phyloP scores from a whole-genome alignment of 2,888 invertebrate species.

The Acrobasis repandana region DNA sequence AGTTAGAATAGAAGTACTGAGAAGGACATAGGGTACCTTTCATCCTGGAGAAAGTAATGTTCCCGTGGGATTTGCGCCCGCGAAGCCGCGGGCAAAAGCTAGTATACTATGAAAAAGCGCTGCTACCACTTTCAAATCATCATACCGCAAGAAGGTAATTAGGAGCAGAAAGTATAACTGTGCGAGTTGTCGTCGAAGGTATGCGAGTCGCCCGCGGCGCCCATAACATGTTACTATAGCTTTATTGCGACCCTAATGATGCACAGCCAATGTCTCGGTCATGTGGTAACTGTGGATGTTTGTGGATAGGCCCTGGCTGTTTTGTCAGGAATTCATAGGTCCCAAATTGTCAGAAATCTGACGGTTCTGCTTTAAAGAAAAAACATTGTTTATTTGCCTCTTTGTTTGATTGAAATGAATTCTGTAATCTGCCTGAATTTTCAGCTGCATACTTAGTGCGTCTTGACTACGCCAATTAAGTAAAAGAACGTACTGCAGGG shows the following conservation, averaged over 20 bases:
- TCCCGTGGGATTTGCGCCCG: too few species aligned
- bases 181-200: conserved; percentile 51
- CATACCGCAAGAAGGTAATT: conserved; percentile 59
- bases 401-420: too few species aligned
- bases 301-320: conserved; percentile 4
- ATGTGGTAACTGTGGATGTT: conserved; percentile 62
- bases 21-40: too few species aligned
- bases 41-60: too few species aligned
- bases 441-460: too few species aligned
- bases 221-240: conserved; percentile 47
- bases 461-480: too few species aligned
- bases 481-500: too few species aligned
- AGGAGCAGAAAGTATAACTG: conserved; percentile 52
- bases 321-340: background rate
- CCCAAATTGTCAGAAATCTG: background rate
- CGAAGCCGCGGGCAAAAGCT: too few species aligned
- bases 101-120: conserved; percentile 23
- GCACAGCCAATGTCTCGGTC: conserved; percentile 65
- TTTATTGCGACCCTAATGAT: conserved; percentile 67
- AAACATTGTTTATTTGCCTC: too few species aligned
- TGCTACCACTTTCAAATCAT: conserved; percentile 46
- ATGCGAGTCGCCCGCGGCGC: conserved; percentile 56
- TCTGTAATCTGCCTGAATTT: too few species aligned
- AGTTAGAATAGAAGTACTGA: too few species aligned
- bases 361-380: too few species aligned